Evolutionary conservation across 2,113 vertebrate species (phyloP).

Genomic region (Orthonyx spaldingii): DNA sequence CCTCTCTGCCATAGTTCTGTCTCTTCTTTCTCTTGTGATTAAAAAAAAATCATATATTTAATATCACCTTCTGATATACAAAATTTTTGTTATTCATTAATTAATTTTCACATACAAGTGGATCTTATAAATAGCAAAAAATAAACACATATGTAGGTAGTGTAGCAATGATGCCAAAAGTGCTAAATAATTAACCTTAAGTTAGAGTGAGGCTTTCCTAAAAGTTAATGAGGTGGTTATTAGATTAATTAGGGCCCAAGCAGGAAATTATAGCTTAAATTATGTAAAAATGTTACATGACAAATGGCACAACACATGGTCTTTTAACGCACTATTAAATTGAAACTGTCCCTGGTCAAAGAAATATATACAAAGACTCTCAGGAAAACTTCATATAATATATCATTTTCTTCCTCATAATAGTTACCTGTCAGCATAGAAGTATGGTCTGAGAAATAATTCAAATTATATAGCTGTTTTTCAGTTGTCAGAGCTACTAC

Average conservation of each 20-base stretch:
- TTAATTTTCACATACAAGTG: not conserved
- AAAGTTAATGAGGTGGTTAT: constrained; percentile 85
- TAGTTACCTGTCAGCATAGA: constrained; percentile 70
- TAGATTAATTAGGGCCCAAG: constrained; percentile 85
- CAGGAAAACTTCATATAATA: constrained; percentile 76
- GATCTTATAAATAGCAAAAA: not conserved
- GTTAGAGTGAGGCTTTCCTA: constrained; percentile 70
- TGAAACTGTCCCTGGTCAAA: constrained; percentile 77
- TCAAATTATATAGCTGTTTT: constrained; percentile 40
- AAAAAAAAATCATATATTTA: not conserved
- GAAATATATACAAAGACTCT: constrained; percentile 81
- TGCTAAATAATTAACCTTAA: constrained; percentile 84
- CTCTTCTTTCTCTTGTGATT: not conserved
- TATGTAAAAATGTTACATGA: constrained; percentile 82
- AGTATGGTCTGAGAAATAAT: constrained; percentile 50
- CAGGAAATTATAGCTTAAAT: constrained; percentile 66
- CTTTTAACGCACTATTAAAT: constrained; percentile 90
- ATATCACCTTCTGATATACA: not conserved
- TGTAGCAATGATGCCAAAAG: not conserved
- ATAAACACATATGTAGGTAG: not conserved
- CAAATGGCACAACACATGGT: constrained; percentile 84
- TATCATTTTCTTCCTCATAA: constrained; percentile 81
- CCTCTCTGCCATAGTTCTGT: not conserved
- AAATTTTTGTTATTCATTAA: not conserved
- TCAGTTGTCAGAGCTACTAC: not conserved